A percentile compares a stretch with the other conserved stretches of the same genome.
phyloP scores from a whole-genome alignment of 2,888 invertebrate species.

The Aspidiotus rigidus region DNA sequence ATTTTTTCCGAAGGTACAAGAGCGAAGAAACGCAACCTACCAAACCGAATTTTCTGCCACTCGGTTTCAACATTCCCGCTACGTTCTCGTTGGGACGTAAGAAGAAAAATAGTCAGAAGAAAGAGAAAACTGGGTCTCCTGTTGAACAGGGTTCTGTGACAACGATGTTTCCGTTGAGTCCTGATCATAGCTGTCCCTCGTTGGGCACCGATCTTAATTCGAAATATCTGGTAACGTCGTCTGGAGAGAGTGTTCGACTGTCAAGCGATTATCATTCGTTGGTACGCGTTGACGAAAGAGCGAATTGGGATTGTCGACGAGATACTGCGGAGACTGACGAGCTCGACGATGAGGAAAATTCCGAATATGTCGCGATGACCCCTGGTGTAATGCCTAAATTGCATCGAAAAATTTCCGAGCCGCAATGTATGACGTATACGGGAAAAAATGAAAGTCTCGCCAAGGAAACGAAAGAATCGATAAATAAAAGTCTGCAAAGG shows the following conservation, averaged over 20 bases:
- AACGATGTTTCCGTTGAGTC: slow-evolving; percentile 28
- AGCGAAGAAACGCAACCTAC: slow-evolving; percentile 12
- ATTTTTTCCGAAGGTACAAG: slow-evolving; percentile 18
- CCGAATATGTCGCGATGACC: slow-evolving; percentile 19
- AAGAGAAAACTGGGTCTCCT: slow-evolving; percentile 20
- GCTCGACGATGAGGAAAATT: slow-evolving; percentile 12
- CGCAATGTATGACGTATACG: slow-evolving; percentile 6
- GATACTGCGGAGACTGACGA: background rate
- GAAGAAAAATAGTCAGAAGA: slow-evolving; percentile 23
- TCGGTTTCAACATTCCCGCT: slow-evolving; percentile 35
- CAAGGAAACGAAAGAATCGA: background rate
- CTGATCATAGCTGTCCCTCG: slow-evolving; percentile 7
- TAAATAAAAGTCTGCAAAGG: slow-evolving; percentile 6
- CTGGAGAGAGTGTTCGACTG: slow-evolving; percentile 20
- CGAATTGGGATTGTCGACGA: slow-evolving; percentile 15
- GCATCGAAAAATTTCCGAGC: slow-evolving; percentile 27
- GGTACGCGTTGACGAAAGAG: slow-evolving; percentile 20
- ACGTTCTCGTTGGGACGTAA: slow-evolving; percentile 28
- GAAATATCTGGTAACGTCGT: slow-evolving; percentile 15
- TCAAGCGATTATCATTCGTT: slow-evolving; percentile 9
- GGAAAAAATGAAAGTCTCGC: background rate
- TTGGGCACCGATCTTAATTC: slow-evolving; percentile 23
- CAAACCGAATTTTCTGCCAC: slow-evolving; percentile 27
- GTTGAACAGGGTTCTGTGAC: background rate
- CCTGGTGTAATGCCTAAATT: slow-evolving; percentile 13